These are phyloP conservation scores for Tapirus indicus DNA, from an alignment of 2,797 vertebrate species.

Conservation along the genomic window DNA sequence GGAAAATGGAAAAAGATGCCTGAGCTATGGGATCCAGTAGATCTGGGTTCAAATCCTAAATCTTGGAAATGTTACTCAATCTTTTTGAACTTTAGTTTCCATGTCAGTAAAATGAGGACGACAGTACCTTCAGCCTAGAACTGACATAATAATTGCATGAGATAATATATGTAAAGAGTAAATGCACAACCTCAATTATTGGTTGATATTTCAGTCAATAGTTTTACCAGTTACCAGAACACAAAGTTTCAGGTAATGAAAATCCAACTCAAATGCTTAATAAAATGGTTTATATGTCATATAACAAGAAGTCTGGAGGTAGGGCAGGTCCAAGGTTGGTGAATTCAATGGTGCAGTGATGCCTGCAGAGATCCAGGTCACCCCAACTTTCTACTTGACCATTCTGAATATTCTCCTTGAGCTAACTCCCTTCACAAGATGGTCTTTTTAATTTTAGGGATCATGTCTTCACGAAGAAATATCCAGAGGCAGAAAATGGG, in stretches of 20 bases:
- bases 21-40: neutral
- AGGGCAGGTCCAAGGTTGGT: neutral
- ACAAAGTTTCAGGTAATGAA: neutral
- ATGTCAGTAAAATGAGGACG: neutral
- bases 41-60: neutral
- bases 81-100: slow-evolving; percentile 36
- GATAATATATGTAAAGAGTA: neutral
- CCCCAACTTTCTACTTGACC: neutral
- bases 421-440: neutral
- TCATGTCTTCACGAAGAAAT: neutral
- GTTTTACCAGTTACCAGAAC: slow-evolving; percentile 1
- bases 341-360: neutral
- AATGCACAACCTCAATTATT: neutral
- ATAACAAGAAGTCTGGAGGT: neutral
- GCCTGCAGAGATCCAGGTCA: neutral
- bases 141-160: neutral
- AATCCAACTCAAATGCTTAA: neutral
- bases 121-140: neutral
- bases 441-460: neutral
- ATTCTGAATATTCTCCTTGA: neutral
- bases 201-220: neutral
- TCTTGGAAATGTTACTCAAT: neutral
- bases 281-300: neutral
- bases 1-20: neutral
- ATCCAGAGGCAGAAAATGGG: neutral